Evolutionary conservation across 2,888 invertebrate genomes (phyloP), one percentile per base, ranked within the genome.

Genomic region (Eudasyphora cyanicolor): DNA sequence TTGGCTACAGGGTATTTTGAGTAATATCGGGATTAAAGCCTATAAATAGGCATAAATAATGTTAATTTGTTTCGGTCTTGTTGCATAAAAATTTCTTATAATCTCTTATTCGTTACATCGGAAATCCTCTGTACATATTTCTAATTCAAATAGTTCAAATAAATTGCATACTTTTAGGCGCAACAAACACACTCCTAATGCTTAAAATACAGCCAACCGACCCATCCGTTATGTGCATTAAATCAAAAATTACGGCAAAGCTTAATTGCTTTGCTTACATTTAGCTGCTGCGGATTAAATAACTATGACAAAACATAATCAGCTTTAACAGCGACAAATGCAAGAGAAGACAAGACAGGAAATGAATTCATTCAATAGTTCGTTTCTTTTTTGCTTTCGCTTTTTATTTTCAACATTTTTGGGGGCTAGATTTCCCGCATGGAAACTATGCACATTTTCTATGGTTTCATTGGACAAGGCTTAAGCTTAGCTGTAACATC

Each of bases 161-260:
- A 0, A 19, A 2, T 64, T 7, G 62, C 70, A 77, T 77, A 77
- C 70, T 45, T 77, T 77, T 49, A 70, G 77, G 77, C 60, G 17
- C 3, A 35, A 21, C 19, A 24, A 57, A 24, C 10, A 17, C 19
- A 49, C 19, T 49, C 2, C n/a, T 5, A 21, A 62, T 64, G n/a
- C 0, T 17, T 75, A n/a, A 75, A 19, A 24, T 21, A 75, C 49
- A 29, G 42, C n/a, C n/a, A n/a, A n/a, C n/a, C n/a, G n/a, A n/a
- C n/a, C n/a, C n/a, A 27, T 24, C 38, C 38, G 45, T 60, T 42
- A 74, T 42, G 42, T 8, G 29, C 19, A 51, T 19, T 57, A 27
- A 27, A 45, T 19, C 29, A 6, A 54, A 70, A 77, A 77, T 24
- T 49, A 19, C 57, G 32, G 17, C 35, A 42, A 38, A 17, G 29